Evolutionary conservation across 2,113 vertebrate genomes (phyloP).

Genomic region (Scomber japonicus): DNA sequence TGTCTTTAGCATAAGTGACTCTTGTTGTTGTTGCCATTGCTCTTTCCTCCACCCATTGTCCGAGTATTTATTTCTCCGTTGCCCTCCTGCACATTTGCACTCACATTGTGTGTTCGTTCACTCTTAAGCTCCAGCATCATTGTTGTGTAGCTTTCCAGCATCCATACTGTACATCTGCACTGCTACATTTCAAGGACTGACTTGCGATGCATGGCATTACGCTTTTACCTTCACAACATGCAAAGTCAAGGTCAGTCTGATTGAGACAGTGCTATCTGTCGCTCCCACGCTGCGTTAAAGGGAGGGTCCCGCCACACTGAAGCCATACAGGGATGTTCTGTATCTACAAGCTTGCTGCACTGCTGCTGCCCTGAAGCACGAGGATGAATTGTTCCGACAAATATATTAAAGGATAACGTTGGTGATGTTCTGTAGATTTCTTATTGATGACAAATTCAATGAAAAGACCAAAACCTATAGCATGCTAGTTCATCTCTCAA

Average conservation of each 20-base stretch:
- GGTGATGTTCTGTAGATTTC: background rate
- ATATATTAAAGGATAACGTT: no score
- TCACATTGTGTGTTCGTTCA: conserved; percentile 57
- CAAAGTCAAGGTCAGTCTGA: conserved; percentile 36
- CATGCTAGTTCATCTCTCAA: background rate
- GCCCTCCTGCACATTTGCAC: conserved; percentile 48
- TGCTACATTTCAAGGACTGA: conserved; percentile 57
- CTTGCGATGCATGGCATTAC: conserved; percentile 77
- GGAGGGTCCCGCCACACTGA: conserved; percentile 61
- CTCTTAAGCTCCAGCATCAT: conserved; percentile 50
- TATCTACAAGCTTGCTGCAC: background rate
- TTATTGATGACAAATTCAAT: conserved; percentile 16
- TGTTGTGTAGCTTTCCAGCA: conserved; percentile 41
- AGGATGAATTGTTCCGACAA: background rate
- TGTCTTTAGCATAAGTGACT: conserved; percentile 25
- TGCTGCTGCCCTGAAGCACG: background rate
- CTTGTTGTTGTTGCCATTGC: conserved; percentile 53
- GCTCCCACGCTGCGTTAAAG: conserved; percentile 62
- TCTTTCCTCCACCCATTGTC: conserved; percentile 66
- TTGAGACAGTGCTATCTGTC: conserved; percentile 22
- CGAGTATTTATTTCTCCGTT: conserved; percentile 66
- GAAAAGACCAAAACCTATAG: conserved; percentile 26
- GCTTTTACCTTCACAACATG: conserved; percentile 65
- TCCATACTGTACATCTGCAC: conserved; percentile 62
- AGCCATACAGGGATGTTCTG: background rate